Evolutionary conservation across 2,113 vertebrate genomes (phyloP).

Genomic region (Nannobrachium achirus): DNA sequence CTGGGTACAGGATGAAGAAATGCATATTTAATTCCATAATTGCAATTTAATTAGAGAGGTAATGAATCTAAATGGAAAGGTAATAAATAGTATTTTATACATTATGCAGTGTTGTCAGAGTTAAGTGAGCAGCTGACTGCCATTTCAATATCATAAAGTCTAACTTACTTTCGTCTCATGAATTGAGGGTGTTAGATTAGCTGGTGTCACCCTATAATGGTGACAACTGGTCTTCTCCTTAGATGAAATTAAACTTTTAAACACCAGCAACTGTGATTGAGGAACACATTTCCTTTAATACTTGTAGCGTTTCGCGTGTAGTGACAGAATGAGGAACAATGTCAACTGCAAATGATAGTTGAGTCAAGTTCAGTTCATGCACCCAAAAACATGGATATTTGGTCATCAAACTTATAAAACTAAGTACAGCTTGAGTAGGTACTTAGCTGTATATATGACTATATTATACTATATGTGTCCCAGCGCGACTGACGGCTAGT

Average conservation of each 20-base stretch:
- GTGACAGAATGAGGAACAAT: too few species aligned
- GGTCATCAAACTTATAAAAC: too few species aligned
- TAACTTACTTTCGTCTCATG: slow-evolving; percentile 43
- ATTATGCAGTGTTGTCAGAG: slow-evolving; percentile 47
- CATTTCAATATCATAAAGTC: slow-evolving; percentile 11
- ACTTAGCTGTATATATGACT: too few species aligned
- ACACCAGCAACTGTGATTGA: slow-evolving; percentile 29
- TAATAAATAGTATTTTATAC: slow-evolving; percentile 58
- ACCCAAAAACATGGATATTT: too few species aligned
- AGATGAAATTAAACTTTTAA: slow-evolving; percentile 57
- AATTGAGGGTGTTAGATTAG: slow-evolving; percentile 25
- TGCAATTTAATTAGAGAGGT: slow-evolving; percentile 67
- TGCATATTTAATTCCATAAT: slow-evolving; percentile 70
- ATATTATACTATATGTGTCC: too few species aligned
- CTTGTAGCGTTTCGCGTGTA: too few species aligned
- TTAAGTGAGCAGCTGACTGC: slow-evolving; percentile 36
- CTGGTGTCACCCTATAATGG: slow-evolving; percentile 48
- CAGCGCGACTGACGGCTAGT: too few species aligned
- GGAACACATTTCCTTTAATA: too few species aligned
- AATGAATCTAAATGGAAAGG: slow-evolving; percentile 63
- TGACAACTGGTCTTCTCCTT: slow-evolving; percentile 54
- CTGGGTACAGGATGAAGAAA: slow-evolving; percentile 66
- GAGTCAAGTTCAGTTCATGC: too few species aligned
- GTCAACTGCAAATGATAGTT: too few species aligned
- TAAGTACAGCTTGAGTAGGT: too few species aligned